Percentiles rank a stretch among this genome's conserved stretches.
These are phyloP conservation scores for Polypedilum vanderplanki DNA, from an alignment of 1,140 invertebrate species.

Conservation along the genomic window DNA sequence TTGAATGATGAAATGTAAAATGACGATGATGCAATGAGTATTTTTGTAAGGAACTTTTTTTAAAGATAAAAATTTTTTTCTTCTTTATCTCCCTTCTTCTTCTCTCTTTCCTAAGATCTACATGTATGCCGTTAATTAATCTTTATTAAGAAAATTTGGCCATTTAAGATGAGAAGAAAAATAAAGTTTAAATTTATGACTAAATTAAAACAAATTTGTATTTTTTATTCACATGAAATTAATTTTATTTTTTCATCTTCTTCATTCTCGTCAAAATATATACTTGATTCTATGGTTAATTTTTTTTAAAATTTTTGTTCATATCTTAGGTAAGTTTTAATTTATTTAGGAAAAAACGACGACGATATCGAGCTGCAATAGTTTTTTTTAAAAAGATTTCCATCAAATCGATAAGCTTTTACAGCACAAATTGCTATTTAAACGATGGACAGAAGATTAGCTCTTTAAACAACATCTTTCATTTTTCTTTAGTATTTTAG, in stretches of 20 bases:
- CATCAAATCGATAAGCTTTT: too few relatives aligned
- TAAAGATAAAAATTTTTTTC: background rate
- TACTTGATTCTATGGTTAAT: background rate
- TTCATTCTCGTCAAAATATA: background rate
- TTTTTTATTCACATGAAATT: background rate
- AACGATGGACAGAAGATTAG: too few relatives aligned
- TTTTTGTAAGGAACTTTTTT: background rate
- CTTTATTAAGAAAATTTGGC: background rate
- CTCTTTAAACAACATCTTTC: too few relatives aligned
- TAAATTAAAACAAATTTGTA: background rate
- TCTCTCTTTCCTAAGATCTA: too few relatives aligned
- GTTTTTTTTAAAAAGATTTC: too few relatives aligned
- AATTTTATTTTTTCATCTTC: background rate
- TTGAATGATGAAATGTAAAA: background rate
- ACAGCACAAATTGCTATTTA: too few relatives aligned
- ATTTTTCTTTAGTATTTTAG: too few relatives aligned
- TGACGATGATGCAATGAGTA: background rate
- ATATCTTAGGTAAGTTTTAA: too few relatives aligned
- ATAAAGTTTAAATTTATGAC: background rate
- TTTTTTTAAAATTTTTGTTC: background rate
- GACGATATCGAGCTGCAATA: too few relatives aligned
- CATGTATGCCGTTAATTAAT: too few relatives aligned
- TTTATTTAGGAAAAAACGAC: too few relatives aligned
- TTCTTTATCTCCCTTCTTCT: background rate
- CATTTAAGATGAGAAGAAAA: background rate